phyloP scores from a whole-genome alignment of 1,140 invertebrate genomes.

The Bombus superbus region DNA sequence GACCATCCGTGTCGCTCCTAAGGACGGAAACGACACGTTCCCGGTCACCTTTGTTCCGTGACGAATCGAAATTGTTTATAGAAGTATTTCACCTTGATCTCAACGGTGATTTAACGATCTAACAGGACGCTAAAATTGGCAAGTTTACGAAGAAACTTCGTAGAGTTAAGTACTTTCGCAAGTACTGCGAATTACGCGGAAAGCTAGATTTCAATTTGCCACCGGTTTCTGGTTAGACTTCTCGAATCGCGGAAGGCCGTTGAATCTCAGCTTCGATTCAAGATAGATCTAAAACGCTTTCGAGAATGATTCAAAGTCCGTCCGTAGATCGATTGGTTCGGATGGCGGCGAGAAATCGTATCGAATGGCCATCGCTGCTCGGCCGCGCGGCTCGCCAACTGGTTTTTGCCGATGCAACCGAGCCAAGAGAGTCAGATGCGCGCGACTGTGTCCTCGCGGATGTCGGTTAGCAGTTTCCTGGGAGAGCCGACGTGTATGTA shows the following conservation, averaged over 20 bases:
- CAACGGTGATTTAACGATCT: background rate
- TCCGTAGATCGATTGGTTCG: background rate
- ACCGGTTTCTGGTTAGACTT: background rate
- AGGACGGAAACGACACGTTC: conserved; percentile 4
- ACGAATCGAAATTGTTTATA: background rate
- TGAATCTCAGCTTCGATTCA: background rate
- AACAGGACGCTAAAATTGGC: too few relatives aligned
- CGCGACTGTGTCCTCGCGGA: conserved; percentile 69
- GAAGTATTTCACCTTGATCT: background rate
- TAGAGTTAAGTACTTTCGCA: too few relatives aligned
- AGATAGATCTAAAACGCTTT: background rate
- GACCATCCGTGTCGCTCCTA: background rate
- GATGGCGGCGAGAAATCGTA: conserved; percentile 45
- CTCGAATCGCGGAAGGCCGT: background rate
- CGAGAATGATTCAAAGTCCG: background rate
- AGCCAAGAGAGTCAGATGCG: conserved; percentile 62
- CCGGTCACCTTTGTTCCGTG: background rate
- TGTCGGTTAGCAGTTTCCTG: conserved; percentile 79
- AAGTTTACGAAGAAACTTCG: too few relatives aligned
- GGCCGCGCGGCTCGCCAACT: conserved; percentile 49
- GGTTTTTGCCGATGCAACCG: conserved; percentile 68
- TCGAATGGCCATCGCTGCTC: conserved; percentile 44
- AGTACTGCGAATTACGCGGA: too few relatives aligned
- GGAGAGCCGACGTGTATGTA: conserved; percentile 65
- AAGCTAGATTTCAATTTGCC: background rate